These are phyloP conservation scores for Eupithecia subumbrata DNA, from an alignment of 2,888 invertebrate species.

Conservation along the genomic window DNA sequence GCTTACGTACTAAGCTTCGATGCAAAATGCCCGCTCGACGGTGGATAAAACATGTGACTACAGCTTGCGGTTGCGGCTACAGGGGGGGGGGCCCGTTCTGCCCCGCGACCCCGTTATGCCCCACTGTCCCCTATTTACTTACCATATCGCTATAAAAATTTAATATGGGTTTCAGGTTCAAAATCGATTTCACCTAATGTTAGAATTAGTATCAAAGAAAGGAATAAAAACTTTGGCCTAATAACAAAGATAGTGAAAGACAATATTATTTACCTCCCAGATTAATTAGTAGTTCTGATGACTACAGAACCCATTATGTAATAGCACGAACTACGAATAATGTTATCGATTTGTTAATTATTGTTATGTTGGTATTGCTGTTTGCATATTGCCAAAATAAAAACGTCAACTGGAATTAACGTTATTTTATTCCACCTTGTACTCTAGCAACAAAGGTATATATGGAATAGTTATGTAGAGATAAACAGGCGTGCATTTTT, in stretches of 20 bases:
- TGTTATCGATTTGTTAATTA: slow-evolving; percentile 38
- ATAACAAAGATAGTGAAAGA: slow-evolving; percentile 45
- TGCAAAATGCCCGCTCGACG: too few relatives aligned
- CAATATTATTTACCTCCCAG: slow-evolving; percentile 16
- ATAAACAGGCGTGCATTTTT: too few relatives aligned
- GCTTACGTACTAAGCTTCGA: too few relatives aligned
- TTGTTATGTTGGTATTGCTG: slow-evolving; percentile 61
- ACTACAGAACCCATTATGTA: slow-evolving; percentile 52
- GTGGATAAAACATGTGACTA: too few relatives aligned
- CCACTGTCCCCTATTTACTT: too few relatives aligned
- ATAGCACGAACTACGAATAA: slow-evolving; percentile 55
- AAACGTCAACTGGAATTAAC: slow-evolving; percentile 50
- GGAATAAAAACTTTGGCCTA: slow-evolving; percentile 8
- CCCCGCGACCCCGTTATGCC: too few relatives aligned
- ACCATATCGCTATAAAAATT: background rate
- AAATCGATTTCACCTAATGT: background rate
- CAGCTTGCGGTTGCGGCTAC: too few relatives aligned
- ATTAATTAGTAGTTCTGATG: slow-evolving; percentile 6
- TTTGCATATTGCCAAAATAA: slow-evolving; percentile 65
- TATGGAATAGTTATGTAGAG: too few relatives aligned
- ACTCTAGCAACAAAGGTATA: too few relatives aligned
- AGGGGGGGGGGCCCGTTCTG: too few relatives aligned
- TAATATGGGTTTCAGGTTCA: too few relatives aligned
- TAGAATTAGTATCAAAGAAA: background rate
- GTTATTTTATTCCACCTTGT: slow-evolving; percentile 7